Conservation (phyloP, 2,888 invertebrate genomes). For the Diogma glabrata region DNA sequence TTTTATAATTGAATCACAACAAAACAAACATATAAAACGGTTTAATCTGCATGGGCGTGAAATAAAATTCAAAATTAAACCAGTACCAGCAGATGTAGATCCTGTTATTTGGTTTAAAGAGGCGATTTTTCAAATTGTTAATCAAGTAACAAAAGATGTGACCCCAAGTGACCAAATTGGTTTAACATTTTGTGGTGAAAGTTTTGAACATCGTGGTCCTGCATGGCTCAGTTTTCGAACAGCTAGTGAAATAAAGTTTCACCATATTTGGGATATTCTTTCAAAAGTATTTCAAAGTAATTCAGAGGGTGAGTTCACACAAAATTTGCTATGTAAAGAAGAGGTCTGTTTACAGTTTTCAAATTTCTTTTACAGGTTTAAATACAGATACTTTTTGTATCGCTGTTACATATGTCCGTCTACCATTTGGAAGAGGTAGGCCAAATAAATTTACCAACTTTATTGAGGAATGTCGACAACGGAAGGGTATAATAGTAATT, state of each 20-base stretch:
- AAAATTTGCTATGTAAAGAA: no score
- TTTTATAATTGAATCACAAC: no score
- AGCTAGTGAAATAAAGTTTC: not conserved
- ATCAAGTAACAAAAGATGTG: conserved; percentile 10
- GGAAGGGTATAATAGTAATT: no score
- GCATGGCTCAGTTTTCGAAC: not conserved
- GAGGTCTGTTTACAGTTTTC: no score
- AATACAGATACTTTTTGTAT: conserved; percentile 18
- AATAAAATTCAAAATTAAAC: conserved; percentile 14
- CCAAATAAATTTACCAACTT: no score
- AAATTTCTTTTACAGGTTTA: conserved; percentile 8
- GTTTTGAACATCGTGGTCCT: not conserved
- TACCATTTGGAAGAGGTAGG: no score
- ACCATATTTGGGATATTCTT: not conserved
- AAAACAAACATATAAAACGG: no score
- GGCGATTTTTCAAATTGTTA: conserved; percentile 12
- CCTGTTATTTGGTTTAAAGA: conserved; percentile 10
- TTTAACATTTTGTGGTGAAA: not conserved
- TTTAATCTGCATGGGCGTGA: conserved; percentile 5
- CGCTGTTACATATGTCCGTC: no score
- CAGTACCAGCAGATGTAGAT: conserved; percentile 11
- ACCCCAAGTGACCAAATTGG: not conserved
- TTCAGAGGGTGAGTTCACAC: not conserved
- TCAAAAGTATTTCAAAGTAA: not conserved
- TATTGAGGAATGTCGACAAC: no score